Conservation (phyloP, 2,888 invertebrate species). For the Papilio gigon region DNA sequence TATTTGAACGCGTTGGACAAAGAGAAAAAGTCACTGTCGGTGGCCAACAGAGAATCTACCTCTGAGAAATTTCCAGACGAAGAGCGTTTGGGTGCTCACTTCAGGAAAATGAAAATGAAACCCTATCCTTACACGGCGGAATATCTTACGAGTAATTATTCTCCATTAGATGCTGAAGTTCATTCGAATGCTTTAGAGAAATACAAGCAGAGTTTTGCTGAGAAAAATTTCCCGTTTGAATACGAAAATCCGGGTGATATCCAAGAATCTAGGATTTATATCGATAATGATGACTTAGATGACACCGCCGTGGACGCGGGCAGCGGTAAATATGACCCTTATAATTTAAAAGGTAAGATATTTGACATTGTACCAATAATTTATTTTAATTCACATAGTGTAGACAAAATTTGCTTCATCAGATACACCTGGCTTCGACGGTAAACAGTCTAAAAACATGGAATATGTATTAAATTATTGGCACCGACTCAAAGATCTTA, state of each 20-base stretch:
- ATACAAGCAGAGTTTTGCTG: conserved; percentile 74
- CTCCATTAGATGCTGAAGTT: conserved; percentile 73
- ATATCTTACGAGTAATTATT: conserved; percentile 70
- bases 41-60: conserved; percentile 38
- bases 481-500: conserved; percentile 67
- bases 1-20: conserved; percentile 58
- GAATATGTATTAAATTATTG: conserved; percentile 74
- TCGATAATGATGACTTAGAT: conserved; percentile 78
- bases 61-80: conserved; percentile 67
- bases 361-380: not conserved
- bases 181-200: conserved; percentile 74
- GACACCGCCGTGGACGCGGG: conserved; percentile 71
- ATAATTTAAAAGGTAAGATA: conserved; percentile 64
- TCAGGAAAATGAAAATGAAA: conserved; percentile 70
- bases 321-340: conserved; percentile 71
- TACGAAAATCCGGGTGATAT: conserved; percentile 75
- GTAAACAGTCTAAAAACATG: conserved; percentile 69
- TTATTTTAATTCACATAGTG: conserved; percentile 1
- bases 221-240: conserved; percentile 77
- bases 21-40: conserved; percentile 69
- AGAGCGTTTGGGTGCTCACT: conserved; percentile 77
- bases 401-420: conserved; percentile 35
- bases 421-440: conserved; percentile 51
- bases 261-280: conserved; percentile 82
- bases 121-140: conserved; percentile 71